Evolutionary conservation across 2,888 invertebrate species (phyloP).

Genomic region (Ecliptopera silaceata): DNA sequence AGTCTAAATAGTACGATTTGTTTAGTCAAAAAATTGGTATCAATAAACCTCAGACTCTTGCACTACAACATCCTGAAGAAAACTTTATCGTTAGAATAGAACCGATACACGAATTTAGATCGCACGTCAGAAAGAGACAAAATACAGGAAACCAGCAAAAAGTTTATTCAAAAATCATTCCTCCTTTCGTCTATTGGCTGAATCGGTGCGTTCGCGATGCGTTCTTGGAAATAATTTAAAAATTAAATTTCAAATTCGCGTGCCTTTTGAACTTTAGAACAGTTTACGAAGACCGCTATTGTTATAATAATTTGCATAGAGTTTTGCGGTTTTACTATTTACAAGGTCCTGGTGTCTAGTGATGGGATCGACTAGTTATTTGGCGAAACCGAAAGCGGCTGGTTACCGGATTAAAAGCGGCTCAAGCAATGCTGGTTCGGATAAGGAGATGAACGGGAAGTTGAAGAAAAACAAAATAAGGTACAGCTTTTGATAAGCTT

Average conservation of each 20-base stretch:
- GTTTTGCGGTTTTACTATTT: conserved; percentile 40
- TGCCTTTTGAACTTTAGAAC: conserved; percentile 8
- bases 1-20: too few relatives aligned
- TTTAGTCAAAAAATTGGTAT: too few relatives aligned
- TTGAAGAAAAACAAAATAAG: conserved; percentile 69
- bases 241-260: conserved; percentile 44
- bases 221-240: conserved; percentile 40
- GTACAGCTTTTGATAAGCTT: conserved; percentile 36
- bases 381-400: conserved; percentile 66
- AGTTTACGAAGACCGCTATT: conserved; percentile 25
- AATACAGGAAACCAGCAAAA: conserved; percentile 62
- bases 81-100: conserved; percentile 59
- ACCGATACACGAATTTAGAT: conserved; percentile 44
- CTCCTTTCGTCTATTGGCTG: conserved; percentile 53
- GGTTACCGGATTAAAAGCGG: conserved; percentile 71
- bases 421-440: conserved; percentile 68
- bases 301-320: conserved; percentile 43
- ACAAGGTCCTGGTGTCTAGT: conserved; percentile 36
- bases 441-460: conserved; percentile 76
- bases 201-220: conserved; percentile 49
- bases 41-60: conserved; percentile 38
- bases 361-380: conserved; percentile 78
- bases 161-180: conserved; percentile 60
- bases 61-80: conserved; percentile 61
- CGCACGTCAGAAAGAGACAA: conserved; percentile 55